phyloP scores from a whole-genome alignment of 2,797 vertebrate genomes.

The Catostomus latipinnis region DNA sequence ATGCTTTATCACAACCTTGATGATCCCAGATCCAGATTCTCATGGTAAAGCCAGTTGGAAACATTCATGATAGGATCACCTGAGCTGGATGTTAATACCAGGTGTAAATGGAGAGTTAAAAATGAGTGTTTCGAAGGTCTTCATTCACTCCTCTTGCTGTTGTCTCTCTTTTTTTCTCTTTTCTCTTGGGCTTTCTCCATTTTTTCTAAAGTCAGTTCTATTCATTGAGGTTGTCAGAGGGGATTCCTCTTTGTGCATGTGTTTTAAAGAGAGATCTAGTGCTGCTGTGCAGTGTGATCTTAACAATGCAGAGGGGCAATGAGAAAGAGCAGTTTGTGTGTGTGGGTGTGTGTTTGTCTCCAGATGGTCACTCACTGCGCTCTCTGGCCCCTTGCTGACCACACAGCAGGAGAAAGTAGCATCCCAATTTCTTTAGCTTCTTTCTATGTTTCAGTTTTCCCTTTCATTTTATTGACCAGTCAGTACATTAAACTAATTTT shows the following conservation, averaged over 20 bases:
- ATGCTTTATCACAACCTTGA: too few species aligned
- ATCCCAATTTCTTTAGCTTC: background rate
- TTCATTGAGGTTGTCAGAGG: constrained; percentile 8
- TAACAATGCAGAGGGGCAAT: constrained; percentile 23
- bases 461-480: constrained; percentile 2
- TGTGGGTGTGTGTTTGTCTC: constrained; percentile 1
- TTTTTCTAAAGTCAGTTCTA: constrained; percentile 19
- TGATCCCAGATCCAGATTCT: too few species aligned
- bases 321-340: constrained; percentile 9
- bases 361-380: constrained; percentile 45
- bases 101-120: too few species aligned
- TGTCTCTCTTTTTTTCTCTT: background rate
- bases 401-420: constrained; percentile 36
- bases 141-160: background rate
- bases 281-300: constrained; percentile 27
- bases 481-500: background rate
- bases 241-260: background rate
- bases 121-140: too few species aligned
- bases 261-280: background rate
- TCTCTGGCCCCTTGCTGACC: constrained; percentile 38
- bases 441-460: background rate
- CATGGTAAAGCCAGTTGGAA: too few species aligned
- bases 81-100: too few species aligned
- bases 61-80: too few species aligned
- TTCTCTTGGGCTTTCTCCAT: background rate